Conservation (phyloP, 2,113 vertebrate genomes). For the Tinamus guttatus region DNA sequence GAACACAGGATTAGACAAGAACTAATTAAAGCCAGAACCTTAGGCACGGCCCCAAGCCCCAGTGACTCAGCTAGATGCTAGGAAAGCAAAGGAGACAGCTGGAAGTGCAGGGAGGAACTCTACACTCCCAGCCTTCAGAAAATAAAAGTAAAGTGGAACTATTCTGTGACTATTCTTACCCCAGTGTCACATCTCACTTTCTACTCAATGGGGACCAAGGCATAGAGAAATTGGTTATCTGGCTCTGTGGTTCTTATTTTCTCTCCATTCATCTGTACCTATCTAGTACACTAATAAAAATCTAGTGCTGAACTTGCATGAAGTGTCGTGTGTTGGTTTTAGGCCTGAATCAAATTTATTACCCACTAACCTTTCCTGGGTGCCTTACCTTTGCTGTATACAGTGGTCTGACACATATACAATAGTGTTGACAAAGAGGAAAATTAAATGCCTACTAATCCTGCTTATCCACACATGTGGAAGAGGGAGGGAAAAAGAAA, state of each 20-base stretch:
- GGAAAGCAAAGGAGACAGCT: neutral
- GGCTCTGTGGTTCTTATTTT: neutral
- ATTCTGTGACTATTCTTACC: neutral
- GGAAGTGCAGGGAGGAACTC: neutral
- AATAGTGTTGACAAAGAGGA: neutral
- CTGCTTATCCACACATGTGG: neutral
- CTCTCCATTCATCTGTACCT: neutral
- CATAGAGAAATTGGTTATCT: neutral
- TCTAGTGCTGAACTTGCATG: neutral
- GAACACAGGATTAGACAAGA: neutral
- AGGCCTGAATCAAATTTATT: neutral
- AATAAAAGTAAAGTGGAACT: neutral
- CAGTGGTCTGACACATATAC: neutral
- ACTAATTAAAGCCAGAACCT: neutral
- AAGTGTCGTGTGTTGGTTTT: no score
- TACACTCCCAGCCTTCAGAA: neutral
- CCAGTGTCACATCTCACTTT: neutral
- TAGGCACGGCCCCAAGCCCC: neutral
- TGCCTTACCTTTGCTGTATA: neutral
- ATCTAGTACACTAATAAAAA: neutral
- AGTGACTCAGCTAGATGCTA: conserved; percentile 29
- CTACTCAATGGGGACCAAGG: neutral
- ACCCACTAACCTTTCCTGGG: neutral
- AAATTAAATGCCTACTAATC: neutral
- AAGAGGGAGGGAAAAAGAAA: neutral